Evolutionary conservation across 2,113 vertebrate species (phyloP).

Genomic region (Capreolus pygargus): DNA sequence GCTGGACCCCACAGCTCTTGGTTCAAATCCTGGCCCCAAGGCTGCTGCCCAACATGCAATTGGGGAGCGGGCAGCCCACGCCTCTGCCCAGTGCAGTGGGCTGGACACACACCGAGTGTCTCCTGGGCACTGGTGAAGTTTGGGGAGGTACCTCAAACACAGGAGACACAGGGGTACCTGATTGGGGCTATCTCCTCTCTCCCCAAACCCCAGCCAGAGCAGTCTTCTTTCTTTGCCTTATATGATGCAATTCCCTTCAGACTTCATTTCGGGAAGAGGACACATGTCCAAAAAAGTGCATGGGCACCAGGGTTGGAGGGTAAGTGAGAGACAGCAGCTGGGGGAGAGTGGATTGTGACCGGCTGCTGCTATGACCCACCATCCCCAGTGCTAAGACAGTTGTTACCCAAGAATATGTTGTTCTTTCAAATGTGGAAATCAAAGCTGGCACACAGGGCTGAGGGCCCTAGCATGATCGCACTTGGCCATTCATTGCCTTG

Average conservation of each 20-base stretch:
- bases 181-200: neutral
- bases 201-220: neutral
- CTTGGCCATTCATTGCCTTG: neutral
- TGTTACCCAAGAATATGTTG: neutral
- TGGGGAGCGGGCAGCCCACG: fast-evolving
- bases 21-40: neutral
- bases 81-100: neutral
- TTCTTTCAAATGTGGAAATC: neutral
- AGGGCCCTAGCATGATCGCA: fast-evolving
- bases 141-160: neutral
- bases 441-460: neutral
- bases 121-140: fast-evolving
- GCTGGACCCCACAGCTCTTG: neutral
- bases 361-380: neutral
- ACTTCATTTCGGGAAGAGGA: neutral
- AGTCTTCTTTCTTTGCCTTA: neutral
- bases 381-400: neutral
- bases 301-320: neutral
- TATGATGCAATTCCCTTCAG: neutral
- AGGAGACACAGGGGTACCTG: neutral
- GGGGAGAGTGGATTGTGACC: fast-evolving
- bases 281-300: neutral
- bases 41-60: fast-evolving
- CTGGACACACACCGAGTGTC: neutral
- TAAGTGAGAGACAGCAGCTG: neutral